These are phyloP conservation scores for Ciconia maguari DNA, from an alignment of 2,113 vertebrate genomes.

Conservation along the genomic window DNA sequence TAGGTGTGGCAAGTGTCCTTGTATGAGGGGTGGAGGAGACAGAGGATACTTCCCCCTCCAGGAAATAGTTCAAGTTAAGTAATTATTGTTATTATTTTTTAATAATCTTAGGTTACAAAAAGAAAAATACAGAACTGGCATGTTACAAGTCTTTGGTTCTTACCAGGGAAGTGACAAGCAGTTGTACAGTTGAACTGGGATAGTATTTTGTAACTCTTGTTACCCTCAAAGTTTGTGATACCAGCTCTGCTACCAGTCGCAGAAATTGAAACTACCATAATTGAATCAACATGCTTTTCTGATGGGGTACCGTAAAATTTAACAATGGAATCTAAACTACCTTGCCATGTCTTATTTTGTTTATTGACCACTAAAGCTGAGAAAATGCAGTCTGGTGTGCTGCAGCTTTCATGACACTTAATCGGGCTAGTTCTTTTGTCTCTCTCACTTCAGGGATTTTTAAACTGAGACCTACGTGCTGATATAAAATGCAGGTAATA, in stretches of 20 bases:
- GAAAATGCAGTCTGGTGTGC: background rate
- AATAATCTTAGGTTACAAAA: background rate
- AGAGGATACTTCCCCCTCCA: background rate
- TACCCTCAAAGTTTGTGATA: background rate
- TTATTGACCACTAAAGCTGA: background rate
- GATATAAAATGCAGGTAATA: background rate
- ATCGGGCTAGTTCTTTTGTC: background rate
- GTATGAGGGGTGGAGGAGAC: background rate
- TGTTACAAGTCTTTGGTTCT: background rate
- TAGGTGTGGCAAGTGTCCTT: background rate
- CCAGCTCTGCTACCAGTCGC: background rate
- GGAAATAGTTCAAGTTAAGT: background rate
- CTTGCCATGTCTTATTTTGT: background rate
- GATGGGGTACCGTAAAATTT: background rate
- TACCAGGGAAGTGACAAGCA: background rate
- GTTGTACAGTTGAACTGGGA: background rate
- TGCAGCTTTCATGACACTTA: background rate
- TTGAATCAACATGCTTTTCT: background rate
- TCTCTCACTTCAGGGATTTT: background rate
- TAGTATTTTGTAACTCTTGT: background rate
- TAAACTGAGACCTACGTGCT: background rate
- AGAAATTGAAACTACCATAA: background rate
- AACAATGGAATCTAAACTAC: background rate
- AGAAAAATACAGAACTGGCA: background rate
- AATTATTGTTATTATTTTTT: background rate